Base-by-base conservation (phyloP, 1,140 invertebrate species). In the Tetragnatha versicolor region DNA sequence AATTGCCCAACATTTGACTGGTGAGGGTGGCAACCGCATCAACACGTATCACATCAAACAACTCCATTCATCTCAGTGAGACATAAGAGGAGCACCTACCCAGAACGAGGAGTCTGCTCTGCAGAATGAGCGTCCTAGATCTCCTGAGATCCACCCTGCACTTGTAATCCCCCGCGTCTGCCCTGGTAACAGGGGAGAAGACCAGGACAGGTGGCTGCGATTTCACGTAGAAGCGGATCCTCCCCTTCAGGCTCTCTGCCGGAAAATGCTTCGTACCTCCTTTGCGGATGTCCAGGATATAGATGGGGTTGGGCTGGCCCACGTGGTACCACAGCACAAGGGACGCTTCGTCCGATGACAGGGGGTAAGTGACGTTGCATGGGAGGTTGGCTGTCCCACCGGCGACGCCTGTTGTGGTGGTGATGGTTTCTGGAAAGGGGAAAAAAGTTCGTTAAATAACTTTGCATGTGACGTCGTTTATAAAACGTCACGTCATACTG, bases 321-420 rank as follows among this genome's bases (percentile, higher is more conserved):
- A 92, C 91, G 84, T 92, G 93, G 86, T 92, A 93, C 93, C 93
- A 94, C 82, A 94, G 92, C 82, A 94, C 92, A 66, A 94, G 88
- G 47, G 91, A 89, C 81, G 93, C 90, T 82, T 89, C 90, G 86
- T 94, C 93, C 70, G 90, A 91, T 2, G 88, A 85, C 35, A 91
- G 86, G 17, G 91, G 89, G 20, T 92, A 91, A 58, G 89, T 90
- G 81, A 93, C 90, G 86, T 94, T 92, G 86, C 93, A 94, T 27
- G 92, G 92, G 82, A 94, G 86, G 83, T 91, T 90, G 58, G 92
- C 92, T 17, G 89, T 86, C 68, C 90, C 90, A 3, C 92, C 91
- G 80, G 90, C 89, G 55, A 94, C 92, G 37, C 91, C 92, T 78
- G 90, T 89, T 66, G 93, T 42, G 35, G 49, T 25, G n/a, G 63